Conservation (phyloP, 2,797 vertebrate species). For the Hemitrygon akajei region DNA sequence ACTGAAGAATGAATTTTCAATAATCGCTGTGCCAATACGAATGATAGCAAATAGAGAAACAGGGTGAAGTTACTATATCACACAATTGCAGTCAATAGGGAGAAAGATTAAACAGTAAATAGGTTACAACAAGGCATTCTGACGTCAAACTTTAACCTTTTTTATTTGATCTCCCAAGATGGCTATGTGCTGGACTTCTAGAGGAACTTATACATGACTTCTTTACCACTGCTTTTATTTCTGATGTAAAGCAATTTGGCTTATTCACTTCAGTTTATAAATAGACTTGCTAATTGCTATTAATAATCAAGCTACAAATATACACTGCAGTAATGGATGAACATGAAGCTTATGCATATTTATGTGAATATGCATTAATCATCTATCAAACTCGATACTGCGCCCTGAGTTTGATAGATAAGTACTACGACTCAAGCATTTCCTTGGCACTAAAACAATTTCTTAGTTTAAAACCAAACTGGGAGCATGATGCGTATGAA, state of each 20-base stretch:
- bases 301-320: not conserved
- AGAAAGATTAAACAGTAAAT: not conserved
- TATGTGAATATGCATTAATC: too few species aligned
- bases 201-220: not conserved
- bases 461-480: not conserved
- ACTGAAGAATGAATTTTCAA: not conserved
- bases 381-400: too few species aligned
- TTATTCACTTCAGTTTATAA: not conserved
- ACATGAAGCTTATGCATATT: not conserved
- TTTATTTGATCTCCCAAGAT: not conserved
- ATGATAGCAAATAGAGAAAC: not conserved
- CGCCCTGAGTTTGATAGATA: not conserved
- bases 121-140: not conserved
- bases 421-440: not conserved
- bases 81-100: not conserved
- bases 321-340: not conserved
- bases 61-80: not conserved
- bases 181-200: not conserved
- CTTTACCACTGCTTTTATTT: not conserved
- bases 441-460: not conserved
- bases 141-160: not conserved
- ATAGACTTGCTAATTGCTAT: not conserved
- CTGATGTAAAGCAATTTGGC: not conserved
- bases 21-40: not conserved
- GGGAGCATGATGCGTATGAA: not conserved